These are phyloP conservation scores for Noctua pronuba DNA, from an alignment of 2,888 invertebrate species.

Conservation along the genomic window DNA sequence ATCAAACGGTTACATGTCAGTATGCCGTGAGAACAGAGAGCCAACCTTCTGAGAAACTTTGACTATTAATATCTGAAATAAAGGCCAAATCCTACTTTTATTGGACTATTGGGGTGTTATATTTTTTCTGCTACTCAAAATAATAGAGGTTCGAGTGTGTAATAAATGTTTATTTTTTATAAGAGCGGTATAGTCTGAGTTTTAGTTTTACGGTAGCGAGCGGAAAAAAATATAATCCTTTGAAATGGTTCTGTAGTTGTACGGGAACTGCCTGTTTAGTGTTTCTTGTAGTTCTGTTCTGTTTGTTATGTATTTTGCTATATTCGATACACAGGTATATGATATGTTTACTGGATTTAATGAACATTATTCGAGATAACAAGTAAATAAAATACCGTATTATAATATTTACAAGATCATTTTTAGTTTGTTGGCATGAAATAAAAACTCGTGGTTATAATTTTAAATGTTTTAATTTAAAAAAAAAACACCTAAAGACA, in stretches of 20 bases:
- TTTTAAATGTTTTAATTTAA: background rate
- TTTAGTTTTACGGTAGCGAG: constrained; percentile 80
- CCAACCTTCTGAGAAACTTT: constrained; percentile 83
- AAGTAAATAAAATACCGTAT: background rate
- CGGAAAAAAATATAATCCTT: constrained; percentile 63
- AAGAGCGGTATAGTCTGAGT: constrained; percentile 72
- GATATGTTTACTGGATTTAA: background rate
- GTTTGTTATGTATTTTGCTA: background rate
- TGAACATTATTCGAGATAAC: background rate
- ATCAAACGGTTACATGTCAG: constrained; percentile 80
- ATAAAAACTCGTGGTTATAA: background rate
- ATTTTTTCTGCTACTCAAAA: constrained; percentile 81
- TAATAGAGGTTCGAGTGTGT: constrained; percentile 76
- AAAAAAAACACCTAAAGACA: background rate
- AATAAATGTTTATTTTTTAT: constrained; percentile 79
- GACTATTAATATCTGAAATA: constrained; percentile 87
- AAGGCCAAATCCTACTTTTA: constrained; percentile 87
- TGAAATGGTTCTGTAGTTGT: constrained; percentile 55
- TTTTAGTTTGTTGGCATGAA: background rate
- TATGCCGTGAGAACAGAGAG: constrained; percentile 84
- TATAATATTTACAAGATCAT: background rate
- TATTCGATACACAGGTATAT: background rate
- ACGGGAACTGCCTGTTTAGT: background rate
- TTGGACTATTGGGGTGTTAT: constrained; percentile 83
- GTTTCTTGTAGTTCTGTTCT: background rate